Conservation (phyloP, 2,113 vertebrate species). For the Sinocyclocheilus anophthalmus region DNA sequence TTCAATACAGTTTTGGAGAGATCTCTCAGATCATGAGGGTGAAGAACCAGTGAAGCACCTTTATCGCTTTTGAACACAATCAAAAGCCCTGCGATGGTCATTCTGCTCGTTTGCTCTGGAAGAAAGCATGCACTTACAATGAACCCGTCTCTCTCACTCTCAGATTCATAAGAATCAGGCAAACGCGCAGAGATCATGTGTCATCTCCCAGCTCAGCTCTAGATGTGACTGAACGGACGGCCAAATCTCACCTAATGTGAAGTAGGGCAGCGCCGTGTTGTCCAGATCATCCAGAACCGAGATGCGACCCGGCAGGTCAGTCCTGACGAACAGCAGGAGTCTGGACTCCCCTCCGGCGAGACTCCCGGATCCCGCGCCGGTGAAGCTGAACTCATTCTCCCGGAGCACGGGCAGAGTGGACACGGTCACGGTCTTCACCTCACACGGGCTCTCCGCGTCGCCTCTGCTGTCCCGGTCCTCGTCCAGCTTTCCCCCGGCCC, state of each 20-base stretch:
- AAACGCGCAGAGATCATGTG: neutral
- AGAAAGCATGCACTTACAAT: neutral
- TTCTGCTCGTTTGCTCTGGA: neutral
- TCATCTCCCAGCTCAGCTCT: neutral
- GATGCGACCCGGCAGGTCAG: conserved; percentile 92
- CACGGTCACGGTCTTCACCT: conserved; percentile 90
- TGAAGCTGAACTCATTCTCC: conserved; percentile 94
- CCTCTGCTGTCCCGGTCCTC: conserved; percentile 66
- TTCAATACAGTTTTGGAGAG: neutral
- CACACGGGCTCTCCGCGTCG: conserved; percentile 77
- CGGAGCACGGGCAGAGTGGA: conserved; percentile 93
- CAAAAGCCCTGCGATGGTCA: neutral
- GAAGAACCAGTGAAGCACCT: neutral
- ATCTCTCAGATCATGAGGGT: neutral
- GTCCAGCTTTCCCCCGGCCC: conserved; percentile 60
- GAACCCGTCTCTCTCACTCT: neutral
- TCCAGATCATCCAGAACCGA: conserved; percentile 97
- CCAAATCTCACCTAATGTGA: conserved; percentile 87
- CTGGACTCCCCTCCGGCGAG: conserved; percentile 83
- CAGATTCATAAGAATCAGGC: neutral
- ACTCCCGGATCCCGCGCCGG: conserved; percentile 77
- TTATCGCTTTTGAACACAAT: too few species aligned
- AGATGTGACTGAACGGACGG: neutral
- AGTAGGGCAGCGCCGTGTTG: conserved; percentile 98
- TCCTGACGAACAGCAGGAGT: conserved; percentile 91